Evolutionary conservation across 2,888 invertebrate species (phyloP).

Genomic region (Apodemia zela): DNA sequence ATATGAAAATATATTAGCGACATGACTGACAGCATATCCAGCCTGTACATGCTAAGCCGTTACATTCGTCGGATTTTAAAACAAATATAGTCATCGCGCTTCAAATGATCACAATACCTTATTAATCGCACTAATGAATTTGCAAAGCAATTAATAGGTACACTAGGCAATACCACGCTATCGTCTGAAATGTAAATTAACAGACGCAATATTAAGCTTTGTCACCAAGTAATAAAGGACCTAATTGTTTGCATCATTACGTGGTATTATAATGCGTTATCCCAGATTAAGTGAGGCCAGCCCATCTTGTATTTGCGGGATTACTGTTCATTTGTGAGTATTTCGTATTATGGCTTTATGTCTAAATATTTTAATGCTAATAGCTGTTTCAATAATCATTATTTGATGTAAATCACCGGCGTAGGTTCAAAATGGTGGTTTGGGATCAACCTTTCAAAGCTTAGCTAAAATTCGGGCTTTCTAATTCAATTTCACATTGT

Average conservation of each 20-base stretch:
- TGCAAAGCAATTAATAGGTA: conserved; percentile 34
- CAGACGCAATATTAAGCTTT: not conserved
- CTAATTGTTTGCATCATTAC: conserved; percentile 16
- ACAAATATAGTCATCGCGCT: conserved; percentile 35
- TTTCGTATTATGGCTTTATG: conserved; percentile 17
- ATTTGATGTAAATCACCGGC: conserved; percentile 8
- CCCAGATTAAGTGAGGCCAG: conserved; percentile 19
- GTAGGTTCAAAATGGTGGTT: conserved; percentile 1
- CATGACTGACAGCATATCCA: not conserved
- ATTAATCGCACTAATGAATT: conserved; percentile 40
- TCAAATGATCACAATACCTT: conserved; percentile 34
- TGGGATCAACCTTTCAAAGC: not conserved
- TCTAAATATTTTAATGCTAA: conserved; percentile 16
- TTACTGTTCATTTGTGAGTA: conserved; percentile 21
- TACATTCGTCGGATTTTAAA: conserved; percentile 24
- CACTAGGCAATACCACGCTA: conserved; percentile 10
- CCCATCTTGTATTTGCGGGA: conserved; percentile 22
- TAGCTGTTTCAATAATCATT: conserved; percentile 15
- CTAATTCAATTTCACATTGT: conserved; percentile 6
- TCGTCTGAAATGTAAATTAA: not conserved
- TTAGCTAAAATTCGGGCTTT: not conserved
- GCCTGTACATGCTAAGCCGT: conserved; percentile 1
- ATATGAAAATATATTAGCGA: not conserved
- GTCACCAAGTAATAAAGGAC: not conserved
- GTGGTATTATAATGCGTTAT: conserved; percentile 3